These are phyloP conservation scores for Tethya wilhelma DNA, from an alignment of 37 sponge, comb jelly and placozoan species.

Conservation along the genomic window DNA sequence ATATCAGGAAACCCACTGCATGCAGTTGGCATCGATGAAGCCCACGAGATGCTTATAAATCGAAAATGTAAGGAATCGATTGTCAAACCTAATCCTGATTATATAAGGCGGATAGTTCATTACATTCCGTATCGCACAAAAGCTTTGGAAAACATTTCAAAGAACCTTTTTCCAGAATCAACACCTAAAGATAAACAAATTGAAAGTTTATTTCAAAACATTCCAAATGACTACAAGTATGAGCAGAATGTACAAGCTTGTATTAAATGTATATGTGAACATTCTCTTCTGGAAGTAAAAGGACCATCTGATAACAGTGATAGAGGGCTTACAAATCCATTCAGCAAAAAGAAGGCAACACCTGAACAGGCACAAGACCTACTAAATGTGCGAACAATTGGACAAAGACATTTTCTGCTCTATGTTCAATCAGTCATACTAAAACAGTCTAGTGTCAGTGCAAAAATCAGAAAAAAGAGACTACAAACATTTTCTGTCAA, in stretches of 20 bases:
- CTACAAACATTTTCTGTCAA: too few species aligned
- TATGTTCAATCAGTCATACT: too few species aligned
- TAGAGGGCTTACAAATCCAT: too few species aligned
- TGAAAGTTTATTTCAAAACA: background rate
- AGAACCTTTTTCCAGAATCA: constrained; percentile 16
- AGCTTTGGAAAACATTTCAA: constrained; percentile 13
- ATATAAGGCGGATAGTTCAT: constrained; percentile 6
- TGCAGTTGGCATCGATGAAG: constrained; percentile 42
- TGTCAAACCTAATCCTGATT: constrained; percentile 17
- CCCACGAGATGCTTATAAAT: constrained; percentile 43
- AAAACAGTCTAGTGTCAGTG: too few species aligned
- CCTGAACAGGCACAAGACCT: too few species aligned
- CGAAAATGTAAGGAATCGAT: constrained; percentile 18
- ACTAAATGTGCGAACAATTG: too few species aligned
- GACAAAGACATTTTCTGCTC: too few species aligned
- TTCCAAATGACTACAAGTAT: background rate
- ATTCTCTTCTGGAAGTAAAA: too few species aligned
- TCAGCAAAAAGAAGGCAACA: too few species aligned
- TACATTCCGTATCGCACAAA: constrained; percentile 11
- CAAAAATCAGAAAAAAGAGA: too few species aligned
- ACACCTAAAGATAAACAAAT: background rate
- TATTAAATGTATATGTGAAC: too few species aligned
- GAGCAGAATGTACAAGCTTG: constrained; percentile 8
- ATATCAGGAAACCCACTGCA: constrained; percentile 7
- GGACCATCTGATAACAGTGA: too few species aligned